Percentiles rank a stretch among this genome's conserved stretches.
phyloP scores from a whole-genome alignment of 2,113 vertebrate genomes.

The Notothenia rossii region DNA sequence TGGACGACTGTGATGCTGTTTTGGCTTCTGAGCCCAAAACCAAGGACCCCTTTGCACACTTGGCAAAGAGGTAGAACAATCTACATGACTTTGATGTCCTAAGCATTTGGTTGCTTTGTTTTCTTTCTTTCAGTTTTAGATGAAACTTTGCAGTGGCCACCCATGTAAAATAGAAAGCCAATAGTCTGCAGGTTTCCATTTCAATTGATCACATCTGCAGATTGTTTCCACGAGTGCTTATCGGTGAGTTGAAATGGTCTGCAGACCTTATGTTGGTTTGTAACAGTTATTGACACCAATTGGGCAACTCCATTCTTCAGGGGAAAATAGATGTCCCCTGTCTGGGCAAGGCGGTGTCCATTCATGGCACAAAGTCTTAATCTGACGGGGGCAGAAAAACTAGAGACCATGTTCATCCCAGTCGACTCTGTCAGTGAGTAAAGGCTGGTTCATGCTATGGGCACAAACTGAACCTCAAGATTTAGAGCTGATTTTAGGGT shows the following conservation, averaged over 20 bases:
- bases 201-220: background rate
- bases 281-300: too few species aligned
- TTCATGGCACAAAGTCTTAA: conserved; percentile 76
- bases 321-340: conserved; percentile 41
- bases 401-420: conserved; percentile 78
- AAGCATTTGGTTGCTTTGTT: background rate
- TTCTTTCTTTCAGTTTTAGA: background rate
- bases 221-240: background rate
- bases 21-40: conserved; percentile 91
- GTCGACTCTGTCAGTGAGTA: conserved; percentile 71
- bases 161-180: background rate
- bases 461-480: conserved; percentile 34
- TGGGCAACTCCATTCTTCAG: background rate
- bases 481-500: background rate
- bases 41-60: conserved; percentile 92
- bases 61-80: conserved; percentile 89
- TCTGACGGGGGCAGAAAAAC: conserved; percentile 74
- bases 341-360: conserved; percentile 79
- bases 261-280: too few species aligned
- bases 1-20: conserved; percentile 91
- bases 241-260: background rate
- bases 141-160: background rate
- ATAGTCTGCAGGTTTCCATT: background rate
- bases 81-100: background rate
- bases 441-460: conserved; percentile 81